These are phyloP conservation scores for Torymus aiolomorphi DNA, from an alignment of 2,888 invertebrate species.

Conservation along the genomic window DNA sequence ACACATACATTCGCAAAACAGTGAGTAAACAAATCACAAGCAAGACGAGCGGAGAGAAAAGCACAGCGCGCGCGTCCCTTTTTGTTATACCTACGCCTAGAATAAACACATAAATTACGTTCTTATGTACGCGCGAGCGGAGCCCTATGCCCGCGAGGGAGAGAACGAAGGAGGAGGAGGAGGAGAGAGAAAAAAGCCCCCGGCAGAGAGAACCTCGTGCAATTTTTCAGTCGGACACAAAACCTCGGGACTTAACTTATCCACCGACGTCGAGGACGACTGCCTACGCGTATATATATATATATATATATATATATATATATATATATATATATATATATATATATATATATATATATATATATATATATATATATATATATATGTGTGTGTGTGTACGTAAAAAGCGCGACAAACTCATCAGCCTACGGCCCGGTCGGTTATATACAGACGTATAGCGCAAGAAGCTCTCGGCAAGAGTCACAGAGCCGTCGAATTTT, in stretches of 20 bases:
- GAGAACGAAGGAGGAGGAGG: background rate
- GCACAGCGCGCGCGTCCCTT: background rate
- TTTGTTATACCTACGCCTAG: conserved; percentile 26
- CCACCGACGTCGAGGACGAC: too few relatives aligned
- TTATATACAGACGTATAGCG: too few relatives aligned
- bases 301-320: too few relatives aligned
- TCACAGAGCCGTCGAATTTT: conserved; percentile 25
- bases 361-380: too few relatives aligned
- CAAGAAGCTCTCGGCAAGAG: too few relatives aligned
- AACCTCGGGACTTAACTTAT: conserved; percentile 18
- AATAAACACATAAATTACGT: conserved; percentile 56
- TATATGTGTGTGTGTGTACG: too few relatives aligned
- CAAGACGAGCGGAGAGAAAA: conserved; percentile 22
- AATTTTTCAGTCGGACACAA: conserved; percentile 18
- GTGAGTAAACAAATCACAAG: conserved; percentile 50
- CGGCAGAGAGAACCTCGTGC: background rate
- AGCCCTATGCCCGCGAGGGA: conserved; percentile 13
- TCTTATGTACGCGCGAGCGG: conserved; percentile 8
- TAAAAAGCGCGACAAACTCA: conserved; percentile 38
- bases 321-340: too few relatives aligned
- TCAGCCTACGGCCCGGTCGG: background rate
- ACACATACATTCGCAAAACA: background rate
- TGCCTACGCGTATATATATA: too few relatives aligned
- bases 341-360: too few relatives aligned
- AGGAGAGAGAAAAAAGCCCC: background rate